Evolutionary conservation across 2,888 invertebrate species (phyloP).

Genomic region (Notocelia uddmanniana): DNA sequence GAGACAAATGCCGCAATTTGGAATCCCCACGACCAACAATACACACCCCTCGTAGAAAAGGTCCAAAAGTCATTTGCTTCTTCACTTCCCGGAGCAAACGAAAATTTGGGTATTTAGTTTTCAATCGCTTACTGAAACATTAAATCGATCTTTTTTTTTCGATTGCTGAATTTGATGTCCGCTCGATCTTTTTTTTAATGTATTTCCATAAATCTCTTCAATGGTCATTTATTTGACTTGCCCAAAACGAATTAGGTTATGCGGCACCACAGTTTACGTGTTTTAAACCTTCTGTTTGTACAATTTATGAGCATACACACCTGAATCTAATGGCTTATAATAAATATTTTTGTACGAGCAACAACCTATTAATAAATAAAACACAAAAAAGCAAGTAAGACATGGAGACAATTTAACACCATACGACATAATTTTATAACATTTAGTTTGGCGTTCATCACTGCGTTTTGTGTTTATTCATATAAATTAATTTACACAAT

Average conservation of each 20-base stretch:
- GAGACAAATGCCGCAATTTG: too few relatives aligned
- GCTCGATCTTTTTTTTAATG: conserved; percentile 31
- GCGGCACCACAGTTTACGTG: conserved; percentile 31
- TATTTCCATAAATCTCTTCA: conserved; percentile 41
- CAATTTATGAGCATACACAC: conserved; percentile 42
- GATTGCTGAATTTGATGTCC: conserved; percentile 15
- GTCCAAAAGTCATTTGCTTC: too few relatives aligned
- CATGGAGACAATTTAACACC: background rate
- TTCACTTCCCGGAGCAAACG: background rate
- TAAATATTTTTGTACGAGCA: conserved; percentile 17
- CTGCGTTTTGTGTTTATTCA: background rate
- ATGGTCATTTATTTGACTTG: conserved; percentile 41
- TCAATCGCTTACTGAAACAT: conserved; percentile 5
- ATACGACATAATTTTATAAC: background rate
- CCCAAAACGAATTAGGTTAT: conserved; percentile 36
- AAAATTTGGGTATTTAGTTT: background rate
- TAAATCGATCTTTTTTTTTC: conserved; percentile 21
- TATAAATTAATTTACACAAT: background rate
- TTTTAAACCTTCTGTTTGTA: conserved; percentile 29
- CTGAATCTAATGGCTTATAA: conserved; percentile 37
- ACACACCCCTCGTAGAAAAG: too few relatives aligned
- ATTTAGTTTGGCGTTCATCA: background rate
- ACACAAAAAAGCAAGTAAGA: background rate
- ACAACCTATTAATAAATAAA: conserved; percentile 15
- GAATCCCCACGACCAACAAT: too few relatives aligned